These are phyloP conservation scores for Nothoprocta perdicaria DNA, from an alignment of 2,113 vertebrate genomes.

Conservation along the genomic window DNA sequence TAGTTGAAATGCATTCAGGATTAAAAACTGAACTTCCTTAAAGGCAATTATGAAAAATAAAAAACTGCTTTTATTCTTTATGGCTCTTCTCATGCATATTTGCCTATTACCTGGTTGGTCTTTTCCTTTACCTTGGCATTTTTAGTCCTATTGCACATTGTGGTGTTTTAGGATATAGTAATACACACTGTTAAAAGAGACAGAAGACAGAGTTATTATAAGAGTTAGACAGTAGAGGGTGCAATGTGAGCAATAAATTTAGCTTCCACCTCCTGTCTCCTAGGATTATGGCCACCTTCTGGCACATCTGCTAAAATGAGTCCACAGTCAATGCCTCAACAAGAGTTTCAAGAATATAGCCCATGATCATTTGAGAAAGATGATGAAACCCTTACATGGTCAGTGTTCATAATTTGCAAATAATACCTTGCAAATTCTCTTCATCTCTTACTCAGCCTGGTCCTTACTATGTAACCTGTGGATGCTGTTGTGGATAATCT, in stretches of 20 bases:
- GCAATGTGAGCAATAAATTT: conserved; percentile 65
- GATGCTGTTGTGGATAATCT: background rate
- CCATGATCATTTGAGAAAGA: background rate
- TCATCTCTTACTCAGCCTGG: background rate
- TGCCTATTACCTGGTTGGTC: background rate
- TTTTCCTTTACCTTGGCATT: background rate
- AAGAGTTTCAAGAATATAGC: background rate
- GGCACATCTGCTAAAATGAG: background rate
- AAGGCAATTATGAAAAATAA: background rate
- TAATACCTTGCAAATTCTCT: conserved; percentile 21
- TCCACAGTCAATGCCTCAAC: background rate
- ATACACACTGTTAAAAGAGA: background rate
- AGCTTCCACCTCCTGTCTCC: background rate
- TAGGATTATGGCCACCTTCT: background rate
- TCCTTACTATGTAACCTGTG: background rate
- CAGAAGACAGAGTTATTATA: background rate
- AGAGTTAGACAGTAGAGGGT: conserved; percentile 75
- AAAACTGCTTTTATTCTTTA: background rate
- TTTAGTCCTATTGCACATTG: background rate
- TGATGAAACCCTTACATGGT: background rate
- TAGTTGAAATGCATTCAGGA: background rate
- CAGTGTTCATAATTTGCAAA: conserved; percentile 42
- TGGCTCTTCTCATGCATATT: background rate
- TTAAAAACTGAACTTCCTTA: background rate
- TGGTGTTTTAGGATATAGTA: background rate